Percentiles rank a stretch among this genome's conserved stretches.
These are phyloP conservation scores for Gracilinanus agilis DNA, from an alignment of 2,113 vertebrate genomes.

Conservation along the genomic window DNA sequence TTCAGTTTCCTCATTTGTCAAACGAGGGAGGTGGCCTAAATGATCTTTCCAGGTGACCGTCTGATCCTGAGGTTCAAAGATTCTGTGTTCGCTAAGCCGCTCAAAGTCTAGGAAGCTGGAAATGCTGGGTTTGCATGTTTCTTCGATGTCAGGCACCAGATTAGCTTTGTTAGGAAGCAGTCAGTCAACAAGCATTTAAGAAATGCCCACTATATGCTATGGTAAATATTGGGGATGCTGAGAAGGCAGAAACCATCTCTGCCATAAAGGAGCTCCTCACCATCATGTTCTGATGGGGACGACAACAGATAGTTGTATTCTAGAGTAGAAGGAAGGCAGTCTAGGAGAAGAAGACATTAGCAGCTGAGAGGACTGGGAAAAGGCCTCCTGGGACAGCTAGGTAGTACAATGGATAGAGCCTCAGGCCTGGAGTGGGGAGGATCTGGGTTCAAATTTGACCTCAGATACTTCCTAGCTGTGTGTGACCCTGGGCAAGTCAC, in stretches of 20 bases:
- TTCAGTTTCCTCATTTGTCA: background rate
- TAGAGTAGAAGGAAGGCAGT: background rate
- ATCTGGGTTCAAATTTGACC: background rate
- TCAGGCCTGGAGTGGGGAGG: background rate
- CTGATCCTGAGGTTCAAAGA: background rate
- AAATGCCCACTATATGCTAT: background rate
- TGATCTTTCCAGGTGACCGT: background rate
- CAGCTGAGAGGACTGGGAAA: background rate
- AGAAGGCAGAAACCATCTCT: background rate
- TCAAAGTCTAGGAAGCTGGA: background rate
- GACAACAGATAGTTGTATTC: background rate
- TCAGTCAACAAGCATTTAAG: background rate
- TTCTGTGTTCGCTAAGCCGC: background rate
- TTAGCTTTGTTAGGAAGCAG: background rate
- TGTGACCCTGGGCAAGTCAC: background rate
- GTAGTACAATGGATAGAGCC: no score
- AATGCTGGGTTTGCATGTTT: background rate
- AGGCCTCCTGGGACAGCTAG: background rate
- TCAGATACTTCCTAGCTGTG: background rate
- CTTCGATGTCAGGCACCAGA: background rate
- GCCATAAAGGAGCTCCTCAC: background rate
- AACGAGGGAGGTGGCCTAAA: background rate
- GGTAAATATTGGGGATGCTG: background rate
- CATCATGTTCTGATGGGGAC: background rate
- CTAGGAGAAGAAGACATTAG: background rate